phyloP scores from a whole-genome alignment of 1,140 invertebrate genomes.

The Cyclargus thomasi region DNA sequence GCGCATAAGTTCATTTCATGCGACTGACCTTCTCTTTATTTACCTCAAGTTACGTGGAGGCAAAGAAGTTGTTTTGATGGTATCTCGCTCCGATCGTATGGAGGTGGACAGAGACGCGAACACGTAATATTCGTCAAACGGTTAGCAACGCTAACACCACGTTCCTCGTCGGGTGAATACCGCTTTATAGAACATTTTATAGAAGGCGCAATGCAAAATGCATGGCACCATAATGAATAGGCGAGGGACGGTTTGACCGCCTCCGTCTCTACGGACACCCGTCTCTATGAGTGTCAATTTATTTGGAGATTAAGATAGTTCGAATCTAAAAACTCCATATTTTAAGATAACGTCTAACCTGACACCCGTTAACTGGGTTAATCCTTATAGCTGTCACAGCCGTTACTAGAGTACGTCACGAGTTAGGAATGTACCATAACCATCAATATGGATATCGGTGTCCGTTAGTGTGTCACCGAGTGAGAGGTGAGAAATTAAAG shows the following conservation, averaged over 20 bases:
- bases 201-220: neutral
- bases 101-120: slow-evolving; percentile 47
- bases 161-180: slow-evolving; percentile 12
- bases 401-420: too few species aligned
- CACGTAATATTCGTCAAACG: slow-evolving; percentile 28
- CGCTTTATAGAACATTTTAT: neutral
- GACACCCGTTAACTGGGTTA: too few species aligned
- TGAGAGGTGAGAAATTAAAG: slow-evolving; percentile 1
- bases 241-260: neutral
- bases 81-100: slow-evolving; percentile 62
- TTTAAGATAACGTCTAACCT: neutral
- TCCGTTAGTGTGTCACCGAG: neutral
- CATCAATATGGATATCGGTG: neutral
- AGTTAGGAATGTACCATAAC: neutral
- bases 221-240: neutral
- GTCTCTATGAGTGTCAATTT: neutral
- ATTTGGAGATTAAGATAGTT: neutral
- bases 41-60: slow-evolving; percentile 52
- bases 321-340: neutral
- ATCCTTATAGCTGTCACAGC: too few species aligned
- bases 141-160: slow-evolving; percentile 7
- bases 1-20: slow-evolving; percentile 49
- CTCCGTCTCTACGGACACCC: neutral
- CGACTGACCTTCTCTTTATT: slow-evolving; percentile 66
- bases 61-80: slow-evolving; percentile 69